Evolutionary conservation across 2,113 vertebrate species (phyloP).

Genomic region (Sphaerodactylus townsendi): DNA sequence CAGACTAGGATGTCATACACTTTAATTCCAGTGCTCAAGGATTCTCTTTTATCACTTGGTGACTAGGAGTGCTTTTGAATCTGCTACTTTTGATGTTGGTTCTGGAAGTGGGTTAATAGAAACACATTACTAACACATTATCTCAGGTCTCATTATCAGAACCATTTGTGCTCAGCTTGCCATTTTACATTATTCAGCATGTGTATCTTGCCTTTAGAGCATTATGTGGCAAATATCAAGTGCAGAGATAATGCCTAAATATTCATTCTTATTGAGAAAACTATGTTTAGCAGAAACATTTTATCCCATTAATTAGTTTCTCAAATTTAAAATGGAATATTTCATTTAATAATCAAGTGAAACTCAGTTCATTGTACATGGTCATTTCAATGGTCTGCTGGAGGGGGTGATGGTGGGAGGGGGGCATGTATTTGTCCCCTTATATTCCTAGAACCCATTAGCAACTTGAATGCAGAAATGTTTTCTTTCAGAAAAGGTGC

Average conservation of each 20-base stretch:
- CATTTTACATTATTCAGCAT: background rate
- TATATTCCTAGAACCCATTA: slow-evolving; percentile 43
- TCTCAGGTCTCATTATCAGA: background rate
- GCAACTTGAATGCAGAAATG: slow-evolving; percentile 32
- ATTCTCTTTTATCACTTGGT: background rate
- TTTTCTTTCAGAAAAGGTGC: slow-evolving; percentile 33
- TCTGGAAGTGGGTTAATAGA: background rate
- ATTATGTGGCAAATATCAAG: background rate
- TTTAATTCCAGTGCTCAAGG: background rate
- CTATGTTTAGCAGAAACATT: slow-evolving; percentile 31
- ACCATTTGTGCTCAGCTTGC: background rate
- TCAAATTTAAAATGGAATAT: slow-evolving; percentile 36
- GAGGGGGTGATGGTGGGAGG: background rate
- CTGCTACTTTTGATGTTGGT: slow-evolving; percentile 4
- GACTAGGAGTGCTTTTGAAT: background rate
- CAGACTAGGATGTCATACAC: background rate
- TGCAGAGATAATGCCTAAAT: background rate
- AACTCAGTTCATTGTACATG: slow-evolving; percentile 11
- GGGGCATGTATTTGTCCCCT: slow-evolving; percentile 1
- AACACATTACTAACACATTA: slow-evolving; percentile 26
- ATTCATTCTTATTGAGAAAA: slow-evolving; percentile 6
- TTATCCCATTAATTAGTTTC: slow-evolving; percentile 32
- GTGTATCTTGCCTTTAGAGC: background rate
- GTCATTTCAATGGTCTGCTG: rapidly evolving
- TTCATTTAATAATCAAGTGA: background rate